A percentile compares a stretch with the other conserved stretches of the same genome.
phyloP scores from a whole-genome alignment of 2,888 invertebrate genomes.

The Apeira syringaria region DNA sequence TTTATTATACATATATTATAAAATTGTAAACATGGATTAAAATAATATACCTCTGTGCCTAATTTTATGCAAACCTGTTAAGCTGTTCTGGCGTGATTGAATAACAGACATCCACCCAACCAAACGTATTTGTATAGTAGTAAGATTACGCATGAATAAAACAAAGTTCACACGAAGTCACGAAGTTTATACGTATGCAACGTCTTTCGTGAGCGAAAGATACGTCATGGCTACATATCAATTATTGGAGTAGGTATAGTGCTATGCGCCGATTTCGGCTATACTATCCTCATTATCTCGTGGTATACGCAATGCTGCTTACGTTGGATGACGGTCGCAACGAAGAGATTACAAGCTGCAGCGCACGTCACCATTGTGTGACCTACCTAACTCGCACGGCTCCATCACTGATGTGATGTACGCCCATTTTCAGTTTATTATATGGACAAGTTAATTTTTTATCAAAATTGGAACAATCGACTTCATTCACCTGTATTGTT shows the following conservation, averaged over 20 bases:
- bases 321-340: slow-evolving; percentile 33
- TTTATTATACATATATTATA: too few relatives aligned
- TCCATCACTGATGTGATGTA: slow-evolving; percentile 25
- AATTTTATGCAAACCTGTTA: too few relatives aligned
- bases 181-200: slow-evolving; percentile 15
- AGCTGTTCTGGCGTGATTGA: too few relatives aligned
- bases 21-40: too few relatives aligned
- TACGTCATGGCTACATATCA: slow-evolving; percentile 21
- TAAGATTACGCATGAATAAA: too few relatives aligned
- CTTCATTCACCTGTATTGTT: too few relatives aligned
- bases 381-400: slow-evolving; percentile 38
- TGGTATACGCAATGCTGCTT: slow-evolving; percentile 53
- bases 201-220: slow-evolving; percentile 27
- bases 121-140: too few relatives aligned
- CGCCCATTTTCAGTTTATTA: background rate
- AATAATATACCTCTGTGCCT: too few relatives aligned
- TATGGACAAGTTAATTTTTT: slow-evolving; percentile 15
- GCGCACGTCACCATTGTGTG: slow-evolving; percentile 30
- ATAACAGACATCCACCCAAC: too few relatives aligned
- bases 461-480: too few relatives aligned
- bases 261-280: slow-evolving; percentile 22
- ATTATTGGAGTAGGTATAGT: slow-evolving; percentile 15
- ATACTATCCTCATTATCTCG: slow-evolving; percentile 41
- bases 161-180: too few relatives aligned
- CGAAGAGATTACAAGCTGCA: slow-evolving; percentile 45